Percentiles rank a stretch among this genome's conserved stretches.
These are phyloP conservation scores for Drosophila falleni DNA, from an alignment of 2,888 invertebrate genomes.

Conservation along the genomic window DNA sequence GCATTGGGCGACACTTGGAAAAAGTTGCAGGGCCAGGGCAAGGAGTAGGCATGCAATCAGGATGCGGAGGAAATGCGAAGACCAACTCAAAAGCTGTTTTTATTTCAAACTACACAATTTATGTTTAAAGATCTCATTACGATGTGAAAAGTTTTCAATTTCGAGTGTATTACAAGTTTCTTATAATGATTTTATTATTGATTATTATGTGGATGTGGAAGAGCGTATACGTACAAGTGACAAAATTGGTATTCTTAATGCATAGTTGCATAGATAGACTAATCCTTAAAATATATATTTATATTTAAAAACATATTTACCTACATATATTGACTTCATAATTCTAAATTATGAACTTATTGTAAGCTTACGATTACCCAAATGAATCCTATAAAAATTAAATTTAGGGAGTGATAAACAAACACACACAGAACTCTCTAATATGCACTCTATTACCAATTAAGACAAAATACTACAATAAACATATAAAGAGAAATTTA, in stretches of 20 bases:
- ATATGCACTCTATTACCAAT: conserved; percentile 54
- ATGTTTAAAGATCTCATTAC: conserved; percentile 74
- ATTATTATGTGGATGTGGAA: conserved; percentile 54
- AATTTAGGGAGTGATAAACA: conserved; percentile 55
- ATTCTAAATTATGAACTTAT: conserved; percentile 65
- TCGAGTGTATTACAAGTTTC: conserved; percentile 78
- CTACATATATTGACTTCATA: conserved; percentile 57
- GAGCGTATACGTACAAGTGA: conserved; percentile 81
- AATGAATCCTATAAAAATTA: conserved; percentile 83
- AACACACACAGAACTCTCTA: conserved; percentile 56
- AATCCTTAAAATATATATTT: conserved; percentile 68
- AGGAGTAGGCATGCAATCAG: conserved; percentile 63
- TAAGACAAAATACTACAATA: conserved; percentile 60
- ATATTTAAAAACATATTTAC: conserved; percentile 38
- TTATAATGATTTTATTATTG: conserved; percentile 75
- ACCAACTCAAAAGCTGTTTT: conserved; percentile 74
- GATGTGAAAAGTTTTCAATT: conserved; percentile 77
- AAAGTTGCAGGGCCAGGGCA: conserved; percentile 88
- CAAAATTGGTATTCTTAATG: conserved; percentile 76
- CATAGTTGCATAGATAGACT: conserved; percentile 69
- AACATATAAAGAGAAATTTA: conserved; percentile 32
- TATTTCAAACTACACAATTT: conserved; percentile 74
- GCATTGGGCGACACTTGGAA: conserved; percentile 94
- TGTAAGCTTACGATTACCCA: conserved; percentile 78
- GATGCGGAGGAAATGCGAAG: conserved; percentile 19